phyloP scores from a whole-genome alignment of 2,888 invertebrate species.

The Epinotia nisella region DNA sequence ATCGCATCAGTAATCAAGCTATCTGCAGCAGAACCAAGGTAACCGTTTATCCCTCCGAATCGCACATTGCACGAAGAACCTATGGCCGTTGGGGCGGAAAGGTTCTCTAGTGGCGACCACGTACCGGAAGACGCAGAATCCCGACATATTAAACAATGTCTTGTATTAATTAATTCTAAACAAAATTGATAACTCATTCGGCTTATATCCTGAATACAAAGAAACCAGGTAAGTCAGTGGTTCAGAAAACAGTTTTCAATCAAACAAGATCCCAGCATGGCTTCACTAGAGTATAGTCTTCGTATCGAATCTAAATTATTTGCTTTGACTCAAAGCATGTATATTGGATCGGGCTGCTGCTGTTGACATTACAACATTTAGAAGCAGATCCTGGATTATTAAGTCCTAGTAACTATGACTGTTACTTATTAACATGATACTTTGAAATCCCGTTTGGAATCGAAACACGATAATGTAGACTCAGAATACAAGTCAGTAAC shows the following conservation, averaged over 20 bases:
- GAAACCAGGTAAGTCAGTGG: neutral
- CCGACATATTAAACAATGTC: neutral
- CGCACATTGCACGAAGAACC: too few species aligned
- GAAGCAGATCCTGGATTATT: neutral
- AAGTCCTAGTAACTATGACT: neutral
- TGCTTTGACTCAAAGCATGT: constrained; percentile 28
- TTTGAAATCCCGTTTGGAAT: neutral
- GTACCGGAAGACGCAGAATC: too few species aligned
- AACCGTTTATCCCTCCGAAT: too few species aligned
- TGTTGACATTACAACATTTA: neutral
- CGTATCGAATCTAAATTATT: constrained; percentile 10
- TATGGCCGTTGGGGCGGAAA: too few species aligned
- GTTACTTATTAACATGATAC: neutral
- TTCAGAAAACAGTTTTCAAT: constrained; percentile 5
- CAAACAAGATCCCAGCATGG: neutral
- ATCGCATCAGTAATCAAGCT: too few species aligned
- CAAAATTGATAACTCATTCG: neutral
- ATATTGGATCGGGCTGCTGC: neutral
- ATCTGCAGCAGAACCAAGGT: too few species aligned
- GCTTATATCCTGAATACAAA: neutral
- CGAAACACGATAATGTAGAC: too few species aligned
- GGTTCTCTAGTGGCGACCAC: too few species aligned
- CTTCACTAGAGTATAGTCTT: neutral
- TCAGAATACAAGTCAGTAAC: too few species aligned
- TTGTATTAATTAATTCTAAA: neutral